phyloP scores from a whole-genome alignment of 1,140 invertebrate species.

The Aphelinus certus region DNA sequence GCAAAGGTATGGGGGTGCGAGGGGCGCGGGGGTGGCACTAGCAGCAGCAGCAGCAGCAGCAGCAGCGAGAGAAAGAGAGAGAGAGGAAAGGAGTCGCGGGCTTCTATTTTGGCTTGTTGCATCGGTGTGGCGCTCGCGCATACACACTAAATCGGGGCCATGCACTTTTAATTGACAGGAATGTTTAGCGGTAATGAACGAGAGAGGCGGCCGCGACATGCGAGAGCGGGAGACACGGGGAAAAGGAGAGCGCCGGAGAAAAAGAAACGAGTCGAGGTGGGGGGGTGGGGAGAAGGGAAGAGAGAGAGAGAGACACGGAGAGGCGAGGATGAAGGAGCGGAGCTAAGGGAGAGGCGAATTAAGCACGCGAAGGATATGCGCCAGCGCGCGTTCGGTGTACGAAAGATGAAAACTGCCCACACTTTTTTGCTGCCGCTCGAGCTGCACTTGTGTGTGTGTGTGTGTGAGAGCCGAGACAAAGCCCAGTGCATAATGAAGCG shows the following conservation, averaged over 20 bases:
- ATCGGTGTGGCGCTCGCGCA: conserved; percentile 36
- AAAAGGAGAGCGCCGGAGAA: conserved; percentile 44
- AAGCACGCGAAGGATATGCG: conserved; percentile 21
- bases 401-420: conserved; percentile 34
- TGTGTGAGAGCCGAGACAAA: conserved; percentile 14
- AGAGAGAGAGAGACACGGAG: background rate
- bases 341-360: conserved; percentile 36
- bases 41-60: background rate
- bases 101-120: background rate
- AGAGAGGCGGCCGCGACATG: conserved; percentile 41
- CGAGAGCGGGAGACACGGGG: conserved; percentile 46
- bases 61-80: background rate
- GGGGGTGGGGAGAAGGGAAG: conserved; percentile 24
- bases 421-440: background rate
- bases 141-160: conserved; percentile 55
- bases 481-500: conserved; percentile 30
- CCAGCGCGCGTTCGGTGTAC: background rate
- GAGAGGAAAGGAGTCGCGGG: background rate
- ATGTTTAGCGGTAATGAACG: conserved; percentile 65
- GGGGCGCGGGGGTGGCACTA: too few species aligned
- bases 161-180: conserved; percentile 65
- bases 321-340: conserved; percentile 38
- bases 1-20: too few species aligned
- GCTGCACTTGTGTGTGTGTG: too few species aligned
- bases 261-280: conserved; percentile 32